A percentile compares a stretch with the other conserved stretches of the same genome.
These are phyloP conservation scores for Magallana gigas DNA, from an alignment of 1,140 invertebrate genomes.

Conservation along the genomic window DNA sequence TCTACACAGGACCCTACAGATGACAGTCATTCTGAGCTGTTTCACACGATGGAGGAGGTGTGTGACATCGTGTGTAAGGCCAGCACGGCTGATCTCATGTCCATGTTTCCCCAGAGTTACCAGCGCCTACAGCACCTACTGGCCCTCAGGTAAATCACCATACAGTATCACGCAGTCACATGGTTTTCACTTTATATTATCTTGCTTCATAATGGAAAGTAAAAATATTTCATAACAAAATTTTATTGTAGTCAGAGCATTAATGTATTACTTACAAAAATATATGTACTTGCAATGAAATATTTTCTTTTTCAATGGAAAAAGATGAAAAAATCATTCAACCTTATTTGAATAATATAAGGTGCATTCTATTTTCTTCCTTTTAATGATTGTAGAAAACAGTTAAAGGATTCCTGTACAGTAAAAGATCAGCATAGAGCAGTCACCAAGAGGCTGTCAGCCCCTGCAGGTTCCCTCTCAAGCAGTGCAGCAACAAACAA, in stretches of 20 bases:
- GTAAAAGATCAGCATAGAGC: neutral
- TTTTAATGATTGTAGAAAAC: slow-evolving; percentile 4
- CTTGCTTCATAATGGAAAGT: too few species aligned
- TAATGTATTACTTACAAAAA: too few species aligned
- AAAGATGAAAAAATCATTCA: neutral
- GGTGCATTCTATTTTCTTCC: neutral
- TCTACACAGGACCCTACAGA: neutral
- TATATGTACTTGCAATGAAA: neutral
- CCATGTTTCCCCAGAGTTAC: slow-evolving; percentile 61
- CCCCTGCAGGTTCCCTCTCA: neutral
- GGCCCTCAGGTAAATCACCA: slow-evolving; percentile 58
- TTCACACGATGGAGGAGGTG: slow-evolving; percentile 69
- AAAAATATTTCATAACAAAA: too few species aligned
- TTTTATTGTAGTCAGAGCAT: too few species aligned
- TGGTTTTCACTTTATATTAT: too few species aligned
- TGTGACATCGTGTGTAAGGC: slow-evolving; percentile 71
- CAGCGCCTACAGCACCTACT: slow-evolving; percentile 69
- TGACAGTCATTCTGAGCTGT: slow-evolving; percentile 42
- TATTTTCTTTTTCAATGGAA: neutral
- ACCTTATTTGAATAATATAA: neutral
- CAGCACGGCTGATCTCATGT: slow-evolving; percentile 64
- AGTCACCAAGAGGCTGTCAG: neutral
- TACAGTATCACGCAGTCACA: too few species aligned
- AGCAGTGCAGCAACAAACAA: neutral
- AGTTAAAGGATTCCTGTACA: neutral